Evolutionary conservation across 2,797 vertebrate genomes (phyloP).

Genomic region (Carapus acus): DNA sequence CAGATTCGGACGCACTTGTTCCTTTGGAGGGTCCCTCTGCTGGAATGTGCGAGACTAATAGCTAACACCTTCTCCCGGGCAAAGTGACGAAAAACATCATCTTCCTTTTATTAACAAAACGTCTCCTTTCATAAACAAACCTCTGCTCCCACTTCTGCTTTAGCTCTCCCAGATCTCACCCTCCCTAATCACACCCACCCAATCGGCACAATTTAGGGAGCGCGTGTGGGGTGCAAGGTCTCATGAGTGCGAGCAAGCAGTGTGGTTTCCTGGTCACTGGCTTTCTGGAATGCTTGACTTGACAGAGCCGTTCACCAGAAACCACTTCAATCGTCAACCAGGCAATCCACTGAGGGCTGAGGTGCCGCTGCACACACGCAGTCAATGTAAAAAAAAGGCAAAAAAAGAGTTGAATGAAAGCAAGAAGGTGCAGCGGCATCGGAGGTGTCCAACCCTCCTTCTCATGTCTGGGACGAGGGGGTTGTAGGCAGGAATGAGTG

Average conservation of each 20-base stretch:
- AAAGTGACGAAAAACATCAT: slow-evolving; percentile 42
- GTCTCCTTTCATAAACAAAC: slow-evolving; percentile 55
- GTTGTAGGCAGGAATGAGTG: slow-evolving; percentile 38
- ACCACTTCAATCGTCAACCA: slow-evolving; percentile 45
- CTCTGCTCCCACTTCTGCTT: slow-evolving; percentile 6
- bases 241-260: slow-evolving; percentile 37
- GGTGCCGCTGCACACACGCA: slow-evolving; percentile 27
- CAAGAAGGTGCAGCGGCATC: slow-evolving; percentile 31
- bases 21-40: slow-evolving; percentile 46
- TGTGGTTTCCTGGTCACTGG: slow-evolving; percentile 61
- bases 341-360: slow-evolving; percentile 19
- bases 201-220: slow-evolving; percentile 38
- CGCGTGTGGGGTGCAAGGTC: slow-evolving; percentile 48
- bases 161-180: slow-evolving; percentile 4
- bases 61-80: slow-evolving; percentile 50
- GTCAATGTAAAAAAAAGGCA: not conserved
- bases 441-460: slow-evolving; percentile 35
- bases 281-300: slow-evolving; percentile 59
- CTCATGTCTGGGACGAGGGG: slow-evolving; percentile 22
- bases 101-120: slow-evolving; percentile 55
- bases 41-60: slow-evolving; percentile 61
- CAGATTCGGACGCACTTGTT: slow-evolving; percentile 41
- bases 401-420: slow-evolving; percentile 30
- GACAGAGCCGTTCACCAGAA: slow-evolving; percentile 50
- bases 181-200: slow-evolving; percentile 32